phyloP scores from a whole-genome alignment of 2,797 vertebrate genomes.

The Manis pentadactyla region DNA sequence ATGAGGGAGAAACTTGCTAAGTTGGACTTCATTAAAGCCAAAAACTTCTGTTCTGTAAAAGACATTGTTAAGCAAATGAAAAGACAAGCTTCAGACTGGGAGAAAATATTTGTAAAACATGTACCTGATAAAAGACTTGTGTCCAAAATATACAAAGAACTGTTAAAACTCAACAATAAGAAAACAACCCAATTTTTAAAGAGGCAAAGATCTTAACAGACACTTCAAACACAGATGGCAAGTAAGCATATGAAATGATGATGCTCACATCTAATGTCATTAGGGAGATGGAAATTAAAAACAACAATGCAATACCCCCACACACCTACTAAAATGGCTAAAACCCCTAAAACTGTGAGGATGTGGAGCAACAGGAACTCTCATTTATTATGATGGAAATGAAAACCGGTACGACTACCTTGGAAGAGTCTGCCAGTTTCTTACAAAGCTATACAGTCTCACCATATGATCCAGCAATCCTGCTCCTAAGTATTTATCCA shows the following conservation, averaged over 20 bases:
- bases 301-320: rapidly evolving
- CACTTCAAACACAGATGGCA: neutral
- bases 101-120: neutral
- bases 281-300: neutral
- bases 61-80: neutral
- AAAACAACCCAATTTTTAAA: neutral
- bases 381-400: neutral
- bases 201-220: neutral
- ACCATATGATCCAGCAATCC: neutral
- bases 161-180: neutral
- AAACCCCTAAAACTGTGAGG: neutral
- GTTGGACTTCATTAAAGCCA: neutral
- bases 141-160: neutral
- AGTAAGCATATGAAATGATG: neutral
- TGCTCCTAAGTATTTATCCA: neutral
- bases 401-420: neutral
- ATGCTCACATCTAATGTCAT: neutral
- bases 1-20: neutral
- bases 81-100: neutral
- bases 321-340: neutral
- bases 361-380: too few relatives aligned
- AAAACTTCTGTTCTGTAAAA: neutral
- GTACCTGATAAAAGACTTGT: neutral
- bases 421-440: neutral
- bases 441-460: neutral